Base-by-base conservation (phyloP, 2,113 vertebrate genomes). In the Drymodes brunneopygia region DNA sequence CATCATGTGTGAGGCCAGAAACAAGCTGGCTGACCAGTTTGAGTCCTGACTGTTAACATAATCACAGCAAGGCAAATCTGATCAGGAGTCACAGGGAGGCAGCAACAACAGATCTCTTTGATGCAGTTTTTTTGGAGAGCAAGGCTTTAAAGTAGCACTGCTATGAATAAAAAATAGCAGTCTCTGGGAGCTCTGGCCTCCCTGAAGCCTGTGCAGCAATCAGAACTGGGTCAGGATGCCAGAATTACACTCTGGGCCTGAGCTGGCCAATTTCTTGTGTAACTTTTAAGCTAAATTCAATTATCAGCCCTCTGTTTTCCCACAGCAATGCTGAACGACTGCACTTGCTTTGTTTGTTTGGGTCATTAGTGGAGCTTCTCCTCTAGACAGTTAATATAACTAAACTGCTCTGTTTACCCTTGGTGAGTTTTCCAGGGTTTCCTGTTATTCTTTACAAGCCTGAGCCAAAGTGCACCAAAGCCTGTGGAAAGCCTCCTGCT, bases 401-500 rank as follows among this genome's bases (percentile, higher is more conserved):
- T 92, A 44, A 96, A 92, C 75, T 35, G 72, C 69, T 96, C 56
- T 97, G 95, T 94, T 96, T 97, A 95, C 65, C 70, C 80, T 78
- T 61, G 57, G 36, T 95, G 44, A 0, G 0, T 92, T 96, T 88
- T 92, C 88, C 80, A 90, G 0, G 7, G 81, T 88, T 96, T 95
- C 95, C 94, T 95, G 93, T 97, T 96, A 96, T 96, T 93, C 82
- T 92, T 96, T 28, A 40, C 72, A 48, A 93, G 75, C 44, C 64
- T 12, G 44, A 93, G 95, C 92, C 93, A 96, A 96, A 90, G 80
- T 7, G 48, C 85, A 90, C 75, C 88, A 96, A 94, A 96, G 93
- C 58, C 79, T 33, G 33, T 48, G 50, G 84, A 92, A 94, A 94
- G 70, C 62, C 50, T 90, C 83, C 80, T 71, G 12, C 50, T 38